Conservation (phyloP, 1,140 invertebrate species). For the Trachymyrmex cornetzi region DNA sequence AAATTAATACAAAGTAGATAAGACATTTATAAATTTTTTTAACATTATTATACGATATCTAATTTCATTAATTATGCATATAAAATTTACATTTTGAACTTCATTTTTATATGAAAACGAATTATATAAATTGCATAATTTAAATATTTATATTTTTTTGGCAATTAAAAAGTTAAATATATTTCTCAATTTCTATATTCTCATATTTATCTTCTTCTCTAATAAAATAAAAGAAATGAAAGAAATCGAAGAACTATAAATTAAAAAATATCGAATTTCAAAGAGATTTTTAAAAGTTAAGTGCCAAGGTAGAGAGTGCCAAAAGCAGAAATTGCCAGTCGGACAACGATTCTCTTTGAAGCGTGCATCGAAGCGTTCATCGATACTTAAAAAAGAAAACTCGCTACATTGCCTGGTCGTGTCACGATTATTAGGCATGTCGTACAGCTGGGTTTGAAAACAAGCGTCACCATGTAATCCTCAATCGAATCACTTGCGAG, state of each 20-base stretch:
- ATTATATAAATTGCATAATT: slow-evolving; percentile 1
- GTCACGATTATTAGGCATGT: slow-evolving; percentile 26
- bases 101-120: not conserved
- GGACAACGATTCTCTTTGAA: not conserved
- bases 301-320: slow-evolving; percentile 20
- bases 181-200: not conserved
- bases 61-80: not conserved
- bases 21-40: not conserved
- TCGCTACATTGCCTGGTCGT: slow-evolving; percentile 36
- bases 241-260: not conserved
- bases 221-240: not conserved
- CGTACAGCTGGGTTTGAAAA: slow-evolving; percentile 28
- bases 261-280: not conserved
- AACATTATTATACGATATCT: slow-evolving; percentile 1
- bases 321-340: slow-evolving; percentile 26
- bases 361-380: slow-evolving; percentile 40
- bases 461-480: slow-evolving; percentile 31
- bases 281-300: slow-evolving; percentile 33
- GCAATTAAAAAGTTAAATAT: not conserved
- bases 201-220: not conserved
- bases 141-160: slow-evolving; percentile 14
- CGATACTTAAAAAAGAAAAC: slow-evolving; percentile 27
- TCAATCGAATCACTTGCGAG: slow-evolving; percentile 30
- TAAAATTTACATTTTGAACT: not conserved
- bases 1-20: not conserved